phyloP scores from a whole-genome alignment of 2,113 vertebrate species.

The Calidris pygmaea region DNA sequence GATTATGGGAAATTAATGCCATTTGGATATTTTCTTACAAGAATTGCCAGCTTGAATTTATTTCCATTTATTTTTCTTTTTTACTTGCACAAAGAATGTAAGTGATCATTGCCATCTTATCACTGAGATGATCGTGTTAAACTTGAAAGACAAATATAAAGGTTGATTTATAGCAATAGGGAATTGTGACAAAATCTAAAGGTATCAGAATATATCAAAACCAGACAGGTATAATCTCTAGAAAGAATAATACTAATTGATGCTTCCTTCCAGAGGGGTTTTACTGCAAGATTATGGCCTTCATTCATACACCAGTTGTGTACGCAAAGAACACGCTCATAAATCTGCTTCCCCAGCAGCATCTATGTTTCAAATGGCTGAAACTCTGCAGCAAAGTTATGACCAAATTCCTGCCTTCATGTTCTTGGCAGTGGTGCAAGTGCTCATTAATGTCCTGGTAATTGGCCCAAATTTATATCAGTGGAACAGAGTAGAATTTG shows the following conservation, averaged over 20 bases:
- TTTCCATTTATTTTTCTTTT: neutral
- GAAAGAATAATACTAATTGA: neutral
- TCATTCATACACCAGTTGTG: neutral
- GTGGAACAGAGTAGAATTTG: neutral
- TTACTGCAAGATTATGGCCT: neutral
- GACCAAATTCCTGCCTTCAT: neutral
- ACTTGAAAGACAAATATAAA: neutral
- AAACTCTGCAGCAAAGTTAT: neutral
- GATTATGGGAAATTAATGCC: neutral
- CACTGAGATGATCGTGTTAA: slow-evolving; percentile 18
- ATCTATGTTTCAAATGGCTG: neutral
- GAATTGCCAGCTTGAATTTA: neutral
- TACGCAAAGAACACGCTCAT: neutral
- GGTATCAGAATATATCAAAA: neutral
- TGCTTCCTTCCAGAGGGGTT: neutral
- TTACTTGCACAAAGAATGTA: slow-evolving; percentile 46
- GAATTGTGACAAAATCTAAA: neutral
- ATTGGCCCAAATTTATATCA: neutral
- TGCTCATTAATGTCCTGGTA: neutral
- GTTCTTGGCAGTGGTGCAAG: neutral
- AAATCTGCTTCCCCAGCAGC: neutral
- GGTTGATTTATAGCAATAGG: neutral
- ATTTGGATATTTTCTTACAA: neutral
- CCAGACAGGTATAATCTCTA: neutral
- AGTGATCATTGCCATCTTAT: neutral